Percentiles rank a stretch among this genome's conserved stretches.
Evolutionary conservation across 2,113 vertebrate species (phyloP).

Genomic region (Dissostichus mawsoni): DNA sequence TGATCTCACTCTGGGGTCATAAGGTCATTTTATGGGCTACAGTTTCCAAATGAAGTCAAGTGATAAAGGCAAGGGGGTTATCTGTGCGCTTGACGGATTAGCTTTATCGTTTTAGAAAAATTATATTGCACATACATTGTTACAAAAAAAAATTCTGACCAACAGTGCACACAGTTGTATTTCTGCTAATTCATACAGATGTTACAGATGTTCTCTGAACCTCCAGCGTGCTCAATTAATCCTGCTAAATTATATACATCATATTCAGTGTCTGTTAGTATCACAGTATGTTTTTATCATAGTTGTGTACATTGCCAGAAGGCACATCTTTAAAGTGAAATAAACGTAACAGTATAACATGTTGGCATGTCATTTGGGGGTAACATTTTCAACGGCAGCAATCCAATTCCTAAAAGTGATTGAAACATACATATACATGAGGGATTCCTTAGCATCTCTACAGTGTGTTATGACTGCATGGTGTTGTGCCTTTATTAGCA

Average conservation of each 20-base stretch:
- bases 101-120: background rate
- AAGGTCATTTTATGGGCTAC: conserved; percentile 41
- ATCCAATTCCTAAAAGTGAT: conserved; percentile 4
- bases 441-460: background rate
- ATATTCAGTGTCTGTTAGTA: background rate
- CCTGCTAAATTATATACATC: background rate
- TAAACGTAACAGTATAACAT: background rate
- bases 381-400: background rate
- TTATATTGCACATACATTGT: background rate
- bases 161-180: background rate
- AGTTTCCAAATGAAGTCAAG: conserved; percentile 38
- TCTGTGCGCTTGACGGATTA: conserved; percentile 8
- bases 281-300: background rate
- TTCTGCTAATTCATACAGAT: background rate
- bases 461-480: background rate
- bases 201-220: background rate
- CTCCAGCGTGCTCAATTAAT: background rate
- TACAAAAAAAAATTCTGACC: background rate
- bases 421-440: background rate
- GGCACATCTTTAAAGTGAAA: conserved; percentile 11
- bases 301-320: conserved; percentile 1
- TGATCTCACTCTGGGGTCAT: conserved; percentile 73
- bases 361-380: background rate
- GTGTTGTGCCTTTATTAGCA: background rate
- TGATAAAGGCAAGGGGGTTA: conserved; percentile 13